phyloP scores from a whole-genome alignment of 2,888 invertebrate species.

The Herminia tarsipennalis region DNA sequence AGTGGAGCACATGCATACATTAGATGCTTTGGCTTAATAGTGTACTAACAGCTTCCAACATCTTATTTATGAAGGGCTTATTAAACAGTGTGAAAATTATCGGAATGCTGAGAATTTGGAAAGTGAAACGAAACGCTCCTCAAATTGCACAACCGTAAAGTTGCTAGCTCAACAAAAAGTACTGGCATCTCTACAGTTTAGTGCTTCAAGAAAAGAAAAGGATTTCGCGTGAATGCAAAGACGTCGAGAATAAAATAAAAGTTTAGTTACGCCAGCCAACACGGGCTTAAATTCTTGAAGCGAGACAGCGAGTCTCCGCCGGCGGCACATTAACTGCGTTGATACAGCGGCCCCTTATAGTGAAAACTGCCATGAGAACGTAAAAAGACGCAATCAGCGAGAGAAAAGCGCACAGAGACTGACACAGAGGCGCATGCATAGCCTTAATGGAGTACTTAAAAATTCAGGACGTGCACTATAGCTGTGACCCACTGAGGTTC shows the following conservation, averaged over 20 bases:
- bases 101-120: slow-evolving; percentile 20
- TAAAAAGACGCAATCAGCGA: slow-evolving; percentile 81
- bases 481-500: slow-evolving; percentile 68
- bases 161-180: background rate
- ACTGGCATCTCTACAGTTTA: background rate
- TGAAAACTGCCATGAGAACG: slow-evolving; percentile 69
- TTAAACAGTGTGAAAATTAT: slow-evolving; percentile 25
- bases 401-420: slow-evolving; percentile 71
- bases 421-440: slow-evolving; percentile 50
- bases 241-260: background rate
- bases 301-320: slow-evolving; percentile 31
- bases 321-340: slow-evolving; percentile 58
- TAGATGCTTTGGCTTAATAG: slow-evolving; percentile 14
- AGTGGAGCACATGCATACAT: slow-evolving; percentile 19
- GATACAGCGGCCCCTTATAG: slow-evolving; percentile 59
- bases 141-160: slow-evolving; percentile 1
- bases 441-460: slow-evolving; percentile 78
- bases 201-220: background rate
- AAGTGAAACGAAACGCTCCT: slow-evolving; percentile 11
- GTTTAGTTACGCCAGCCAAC: slow-evolving; percentile 8
- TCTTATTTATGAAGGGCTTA: slow-evolving; percentile 25
- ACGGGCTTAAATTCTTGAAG: slow-evolving; percentile 15
- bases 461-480: slow-evolving; percentile 73
- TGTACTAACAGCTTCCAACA: slow-evolving; percentile 10
- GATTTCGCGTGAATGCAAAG: background rate